These are phyloP conservation scores for Zaprionus africanus DNA, from an alignment of 1,140 invertebrate species.

Conservation along the genomic window DNA sequence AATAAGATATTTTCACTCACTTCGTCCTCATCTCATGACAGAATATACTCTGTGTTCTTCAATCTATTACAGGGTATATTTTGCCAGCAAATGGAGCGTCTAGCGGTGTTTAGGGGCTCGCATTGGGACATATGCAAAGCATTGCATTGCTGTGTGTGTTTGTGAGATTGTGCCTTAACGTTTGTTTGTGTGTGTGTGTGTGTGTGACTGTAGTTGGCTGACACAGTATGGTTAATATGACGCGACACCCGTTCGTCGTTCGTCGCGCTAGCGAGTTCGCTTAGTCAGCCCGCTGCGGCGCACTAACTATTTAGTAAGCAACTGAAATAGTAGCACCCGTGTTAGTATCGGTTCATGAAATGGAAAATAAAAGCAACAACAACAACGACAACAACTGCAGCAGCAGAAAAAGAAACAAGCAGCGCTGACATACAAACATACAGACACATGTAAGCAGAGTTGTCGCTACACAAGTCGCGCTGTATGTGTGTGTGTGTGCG, in stretches of 20 bases:
- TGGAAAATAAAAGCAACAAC: constrained; percentile 44
- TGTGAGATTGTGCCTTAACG: neutral
- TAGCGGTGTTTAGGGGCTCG: constrained; percentile 49
- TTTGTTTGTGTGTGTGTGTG: constrained; percentile 12
- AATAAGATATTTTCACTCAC: too few species aligned
- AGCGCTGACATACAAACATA: constrained; percentile 32
- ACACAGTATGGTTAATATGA: constrained; percentile 77
- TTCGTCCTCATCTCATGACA: neutral
- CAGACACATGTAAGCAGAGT: constrained; percentile 58
- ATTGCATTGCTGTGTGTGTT: constrained; percentile 2
- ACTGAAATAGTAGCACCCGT: constrained; percentile 83
- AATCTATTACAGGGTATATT: constrained; percentile 9
- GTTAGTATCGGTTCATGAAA: constrained; percentile 79
- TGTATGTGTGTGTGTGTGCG: constrained; percentile 21
- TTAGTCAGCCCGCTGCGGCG: constrained; percentile 74
- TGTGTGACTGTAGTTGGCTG: constrained; percentile 31
- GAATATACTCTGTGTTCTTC: neutral
- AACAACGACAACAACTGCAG: constrained; percentile 32
- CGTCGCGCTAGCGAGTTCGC: constrained; percentile 55
- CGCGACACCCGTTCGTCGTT: constrained; percentile 62
- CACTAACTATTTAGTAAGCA: constrained; percentile 83
- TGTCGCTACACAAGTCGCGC: constrained; percentile 67
- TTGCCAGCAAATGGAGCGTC: constrained; percentile 45
- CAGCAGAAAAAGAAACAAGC: constrained; percentile 3
- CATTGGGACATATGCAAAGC: constrained; percentile 48